A percentile compares a stretch with the other conserved stretches of the same genome.
These are phyloP conservation scores for Parazoanthus darwini DNA, from an alignment of 92 coral and sea anemone species.

Conservation along the genomic window DNA sequence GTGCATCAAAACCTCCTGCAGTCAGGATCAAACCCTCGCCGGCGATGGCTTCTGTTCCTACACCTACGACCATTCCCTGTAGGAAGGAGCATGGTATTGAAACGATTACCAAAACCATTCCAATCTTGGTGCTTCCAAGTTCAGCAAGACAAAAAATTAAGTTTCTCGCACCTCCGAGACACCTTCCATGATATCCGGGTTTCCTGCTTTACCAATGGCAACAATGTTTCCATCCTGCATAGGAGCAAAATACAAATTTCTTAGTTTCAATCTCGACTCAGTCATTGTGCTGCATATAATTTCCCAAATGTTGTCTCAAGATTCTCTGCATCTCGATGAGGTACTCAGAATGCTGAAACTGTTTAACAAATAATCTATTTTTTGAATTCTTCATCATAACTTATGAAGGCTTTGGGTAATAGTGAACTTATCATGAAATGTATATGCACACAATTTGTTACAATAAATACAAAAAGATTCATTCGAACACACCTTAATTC, in stretches of 20 bases:
- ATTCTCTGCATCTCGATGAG: too few relatives aligned
- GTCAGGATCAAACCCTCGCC: constrained; percentile 72
- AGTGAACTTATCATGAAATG: too few relatives aligned
- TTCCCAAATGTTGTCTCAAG: too few relatives aligned
- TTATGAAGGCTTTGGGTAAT: too few relatives aligned
- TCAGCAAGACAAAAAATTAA: background rate
- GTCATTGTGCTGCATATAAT: too few relatives aligned
- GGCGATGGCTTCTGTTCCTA: constrained; percentile 72
- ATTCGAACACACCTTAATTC: constrained; percentile 57
- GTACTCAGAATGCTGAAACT: too few relatives aligned
- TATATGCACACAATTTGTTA: too few relatives aligned
- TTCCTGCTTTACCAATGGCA: constrained; percentile 74
- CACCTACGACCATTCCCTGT: constrained; percentile 66
- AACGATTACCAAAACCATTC: too few relatives aligned
- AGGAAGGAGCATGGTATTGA: background rate
- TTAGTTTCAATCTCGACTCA: background rate
- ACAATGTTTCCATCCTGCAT: constrained; percentile 61
- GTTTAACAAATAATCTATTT: too few relatives aligned
- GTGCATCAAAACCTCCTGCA: constrained; percentile 75
- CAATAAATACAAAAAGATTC: too few relatives aligned
- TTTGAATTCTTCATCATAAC: too few relatives aligned
- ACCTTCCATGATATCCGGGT: constrained; percentile 73
- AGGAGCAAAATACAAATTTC: background rate
- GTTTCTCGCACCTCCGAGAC: constrained; percentile 55
- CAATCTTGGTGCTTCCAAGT: background rate